Evolutionary conservation across 2,797 vertebrate species (phyloP).

Genomic region (Ctenopoma multispine): DNA sequence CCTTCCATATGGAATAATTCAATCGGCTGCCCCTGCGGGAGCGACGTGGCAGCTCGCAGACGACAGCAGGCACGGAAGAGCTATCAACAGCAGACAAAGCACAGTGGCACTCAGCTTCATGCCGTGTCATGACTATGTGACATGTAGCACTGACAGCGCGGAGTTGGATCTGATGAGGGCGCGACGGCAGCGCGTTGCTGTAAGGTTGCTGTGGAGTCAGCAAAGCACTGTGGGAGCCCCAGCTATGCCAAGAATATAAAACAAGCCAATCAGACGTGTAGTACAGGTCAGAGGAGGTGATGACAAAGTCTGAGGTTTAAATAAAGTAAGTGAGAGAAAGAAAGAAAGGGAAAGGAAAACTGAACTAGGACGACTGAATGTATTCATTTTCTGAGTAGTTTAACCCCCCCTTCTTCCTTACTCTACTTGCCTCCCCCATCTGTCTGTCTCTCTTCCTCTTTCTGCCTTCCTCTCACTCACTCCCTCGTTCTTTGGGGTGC

Average conservation of each 20-base stretch:
- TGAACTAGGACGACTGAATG: conserved; percentile 44
- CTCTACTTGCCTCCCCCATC: conserved; percentile 28
- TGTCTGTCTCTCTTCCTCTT: conserved; percentile 3
- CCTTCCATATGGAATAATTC: conserved; percentile 67
- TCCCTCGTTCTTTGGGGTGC: conserved; percentile 42
- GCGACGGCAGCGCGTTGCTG: neutral
- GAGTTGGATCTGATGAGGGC: neutral
- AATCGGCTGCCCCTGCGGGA: conserved; percentile 31
- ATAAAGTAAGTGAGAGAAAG: neutral
- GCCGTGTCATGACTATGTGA: conserved; percentile 35
- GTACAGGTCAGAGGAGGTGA: conserved; percentile 20
- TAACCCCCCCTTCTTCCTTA: conserved; percentile 46
- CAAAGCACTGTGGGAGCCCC: conserved; percentile 50
- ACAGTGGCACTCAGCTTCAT: neutral
- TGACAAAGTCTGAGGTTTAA: conserved; percentile 9
- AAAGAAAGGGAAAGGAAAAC: conserved; percentile 40
- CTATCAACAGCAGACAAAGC: conserved; percentile 31
- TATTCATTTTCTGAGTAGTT: conserved; percentile 27
- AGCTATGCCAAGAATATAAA: conserved; percentile 41
- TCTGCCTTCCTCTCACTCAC: conserved; percentile 3
- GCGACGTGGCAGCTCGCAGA: conserved; percentile 23
- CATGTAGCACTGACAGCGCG: conserved; percentile 15
- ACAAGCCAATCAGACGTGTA: conserved; percentile 36
- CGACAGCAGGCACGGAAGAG: conserved; percentile 20
- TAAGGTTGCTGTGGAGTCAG: conserved; percentile 6